Evolutionary conservation across 2,888 invertebrate genomes (phyloP), one percentile per base, ranked within the genome.

Genomic region (Drosophila percnosoma): DNA sequence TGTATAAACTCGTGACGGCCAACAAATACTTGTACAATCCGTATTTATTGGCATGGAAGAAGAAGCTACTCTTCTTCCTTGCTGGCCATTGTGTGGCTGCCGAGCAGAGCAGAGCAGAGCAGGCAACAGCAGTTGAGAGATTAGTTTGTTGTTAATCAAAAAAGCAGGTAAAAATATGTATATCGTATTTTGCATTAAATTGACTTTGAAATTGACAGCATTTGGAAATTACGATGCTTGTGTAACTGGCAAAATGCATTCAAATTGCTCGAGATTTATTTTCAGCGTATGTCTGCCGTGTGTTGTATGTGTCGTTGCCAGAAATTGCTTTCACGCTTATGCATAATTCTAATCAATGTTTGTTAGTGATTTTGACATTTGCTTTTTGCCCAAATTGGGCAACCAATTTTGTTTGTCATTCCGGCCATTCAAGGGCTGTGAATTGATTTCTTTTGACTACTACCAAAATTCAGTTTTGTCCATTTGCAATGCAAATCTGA

Each of bases 141-240:
- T 86, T 86, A 80, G 82, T 87, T 86, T 90, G 90, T 91, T 87
- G 91, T 87, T 90, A 91, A 91, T 91, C 90, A 91, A 84, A 81
- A 87, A 73, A 62, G 75, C 72, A 55, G 87, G 72, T 62, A 69
- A 66, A 82, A 82, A 80, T 86, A 83, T 71, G 7, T 36, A 55
- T n/a, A 15, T n/a, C 52, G 76, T 24, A n/a, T 77, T 85, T 88
- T 77, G 87, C 87, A 88, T 90, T 86, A 83, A 87, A 87, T 87
- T 87, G 87, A 88, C 83, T 88, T 83, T 52, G 78, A 68, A 87
- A 87, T 77, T 88, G 86, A 86, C 86, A 88, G 83, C 70, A 36
- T 66, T 71, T 61, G 72, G 4, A 75, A 75, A 86, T 73, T 69
- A 61, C 76, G 65, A 77, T 21, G 74, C 52, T 66, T 71, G 52